Base-by-base conservation (phyloP, 2,797 vertebrate genomes). In the Florisuga fusca region DNA sequence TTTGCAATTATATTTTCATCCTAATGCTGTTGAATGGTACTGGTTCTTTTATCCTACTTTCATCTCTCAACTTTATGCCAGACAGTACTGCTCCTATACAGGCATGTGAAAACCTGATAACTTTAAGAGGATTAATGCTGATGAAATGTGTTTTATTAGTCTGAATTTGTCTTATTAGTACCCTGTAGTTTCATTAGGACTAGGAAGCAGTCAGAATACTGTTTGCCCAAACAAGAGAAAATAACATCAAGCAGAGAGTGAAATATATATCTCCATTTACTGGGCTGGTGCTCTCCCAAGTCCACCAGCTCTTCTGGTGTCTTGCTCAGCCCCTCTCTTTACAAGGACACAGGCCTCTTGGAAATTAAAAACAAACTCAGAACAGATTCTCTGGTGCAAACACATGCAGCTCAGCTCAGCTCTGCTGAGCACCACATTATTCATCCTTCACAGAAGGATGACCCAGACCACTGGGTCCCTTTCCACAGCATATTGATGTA, bases 81-180 rank as follows among this genome's bases (percentile, higher is more conserved):
- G 95, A 92, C 84, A 78, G 86, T 95, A 92, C 93, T 95, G 83
- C 92, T 96, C 84, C 95, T 97, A 91, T 72, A 95, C 89, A 81
- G 92, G 94, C 93, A 97, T 95, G 82, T 87, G 92, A 94, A 90
- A 97, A 91, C 93, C 93, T 95, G 97, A 96, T 98, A 97, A 97
- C 83, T 93, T 96, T 98, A 97, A 96, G 96, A 97, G 96, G 97
- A 97, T 97, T 97, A 97, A 95, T 97, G 69, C 85, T 93, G 93
- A 96, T 15, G 19, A 97, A 97, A 97, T 94, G 69, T 84, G 93
- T 85, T 97, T 98, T 97, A 97, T 97, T 97, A 96, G 91, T 97
- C 96, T 97, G 91, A 92, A 94, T 98, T 97, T 97, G 97, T 96
- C 97, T 98, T 98, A 97, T 97, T 97, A 97, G 95, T 96, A 96